A percentile compares a stretch with the other conserved stretches of the same genome.
Conservation (phyloP, 2,888 invertebrate genomes). For the Cerastis rubricosa region DNA sequence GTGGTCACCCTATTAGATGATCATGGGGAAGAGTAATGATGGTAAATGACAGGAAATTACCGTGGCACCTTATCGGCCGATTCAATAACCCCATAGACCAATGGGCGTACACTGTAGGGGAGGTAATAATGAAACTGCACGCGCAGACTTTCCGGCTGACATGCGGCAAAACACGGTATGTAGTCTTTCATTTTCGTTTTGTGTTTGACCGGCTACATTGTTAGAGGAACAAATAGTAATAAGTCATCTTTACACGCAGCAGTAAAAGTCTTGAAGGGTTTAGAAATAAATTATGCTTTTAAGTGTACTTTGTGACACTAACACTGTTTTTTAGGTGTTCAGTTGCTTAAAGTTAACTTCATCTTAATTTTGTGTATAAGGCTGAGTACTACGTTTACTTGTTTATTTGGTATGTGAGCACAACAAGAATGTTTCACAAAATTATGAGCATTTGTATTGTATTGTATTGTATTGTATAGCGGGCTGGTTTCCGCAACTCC, state of each 20-base stretch:
- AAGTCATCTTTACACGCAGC: constrained; percentile 18
- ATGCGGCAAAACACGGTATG: constrained; percentile 70
- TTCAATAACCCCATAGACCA: constrained; percentile 87
- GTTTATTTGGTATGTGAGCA: background rate
- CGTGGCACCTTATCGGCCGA: constrained; percentile 88
- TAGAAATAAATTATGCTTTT: constrained; percentile 43
- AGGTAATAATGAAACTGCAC: constrained; percentile 89
- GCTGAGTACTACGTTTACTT: background rate
- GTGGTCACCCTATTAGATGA: constrained; percentile 72
- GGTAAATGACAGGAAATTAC: constrained; percentile 90
- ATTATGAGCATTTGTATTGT: background rate
- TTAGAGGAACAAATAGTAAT: constrained; percentile 40
- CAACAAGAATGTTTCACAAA: background rate
- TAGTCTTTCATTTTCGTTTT: constrained; percentile 11
- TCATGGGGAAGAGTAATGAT: constrained; percentile 86
- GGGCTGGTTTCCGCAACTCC: too few relatives aligned
- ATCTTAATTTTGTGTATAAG: background rate
- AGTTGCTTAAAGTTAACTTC: background rate
- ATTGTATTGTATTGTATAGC: too few relatives aligned
- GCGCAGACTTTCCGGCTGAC: constrained; percentile 72
- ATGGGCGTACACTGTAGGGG: constrained; percentile 66
- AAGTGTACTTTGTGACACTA: background rate
- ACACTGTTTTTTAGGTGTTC: constrained; percentile 14
- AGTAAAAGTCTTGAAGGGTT: constrained; percentile 23
- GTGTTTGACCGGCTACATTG: constrained; percentile 36